These are phyloP conservation scores for Hippocampus guttulatus DNA, from an alignment of 2,113 vertebrate genomes.

Conservation along the genomic window DNA sequence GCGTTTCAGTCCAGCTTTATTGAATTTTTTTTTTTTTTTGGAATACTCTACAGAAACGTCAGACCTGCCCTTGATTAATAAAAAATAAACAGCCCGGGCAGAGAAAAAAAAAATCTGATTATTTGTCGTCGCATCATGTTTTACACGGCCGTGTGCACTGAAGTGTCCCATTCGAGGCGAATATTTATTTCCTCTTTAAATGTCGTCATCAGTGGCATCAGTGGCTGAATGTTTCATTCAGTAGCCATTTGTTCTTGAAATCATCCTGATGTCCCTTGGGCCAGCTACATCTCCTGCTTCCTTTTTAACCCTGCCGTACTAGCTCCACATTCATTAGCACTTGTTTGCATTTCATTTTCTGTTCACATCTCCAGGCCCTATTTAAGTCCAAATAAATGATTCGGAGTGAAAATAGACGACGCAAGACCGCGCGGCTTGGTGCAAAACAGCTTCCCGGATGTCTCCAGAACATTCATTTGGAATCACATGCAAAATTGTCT, in stretches of 20 bases:
- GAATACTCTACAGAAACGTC: slow-evolving; percentile 19
- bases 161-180: not conserved
- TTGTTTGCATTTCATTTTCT: slow-evolving; percentile 2
- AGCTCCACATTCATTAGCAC: not conserved
- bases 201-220: too few relatives aligned
- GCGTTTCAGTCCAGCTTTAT: slow-evolving; percentile 42
- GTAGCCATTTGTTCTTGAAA: not conserved
- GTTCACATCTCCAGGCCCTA: not conserved
- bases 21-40: slow-evolving; percentile 40
- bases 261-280: not conserved
- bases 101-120: slow-evolving; percentile 31
- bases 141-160: slow-evolving; percentile 14
- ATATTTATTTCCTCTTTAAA: not conserved
- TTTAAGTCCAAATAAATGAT: not conserved
- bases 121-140: slow-evolving; percentile 55
- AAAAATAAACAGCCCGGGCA: slow-evolving; percentile 55
- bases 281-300: not conserved
- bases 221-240: not conserved
- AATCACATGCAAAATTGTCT: slow-evolving; percentile 51
- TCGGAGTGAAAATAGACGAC: slow-evolving; percentile 2
- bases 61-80: slow-evolving; percentile 48
- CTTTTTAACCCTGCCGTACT: not conserved
- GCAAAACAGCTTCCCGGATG: slow-evolving; percentile 4
- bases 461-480: slow-evolving; percentile 8
- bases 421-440: not conserved